Conservation (phyloP, 2,888 invertebrate genomes). For the Troides oblongomaculatus region DNA sequence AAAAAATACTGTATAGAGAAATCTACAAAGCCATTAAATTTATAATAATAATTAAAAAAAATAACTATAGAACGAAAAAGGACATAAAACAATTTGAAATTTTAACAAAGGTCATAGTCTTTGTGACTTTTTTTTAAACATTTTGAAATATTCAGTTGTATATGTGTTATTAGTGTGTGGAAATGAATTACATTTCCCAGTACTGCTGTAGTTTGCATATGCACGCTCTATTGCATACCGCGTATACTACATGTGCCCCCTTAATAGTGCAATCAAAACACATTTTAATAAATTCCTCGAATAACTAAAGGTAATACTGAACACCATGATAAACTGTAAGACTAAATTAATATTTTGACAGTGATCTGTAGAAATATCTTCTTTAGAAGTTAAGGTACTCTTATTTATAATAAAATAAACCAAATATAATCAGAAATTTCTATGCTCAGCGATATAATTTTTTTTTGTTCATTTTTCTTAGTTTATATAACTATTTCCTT, state of each 20-base stretch:
- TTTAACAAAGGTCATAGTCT: not conserved
- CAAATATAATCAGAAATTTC: no score
- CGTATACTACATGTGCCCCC: not conserved
- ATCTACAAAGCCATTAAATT: not conserved
- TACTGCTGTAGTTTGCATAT: not conserved
- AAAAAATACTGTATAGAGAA: no score
- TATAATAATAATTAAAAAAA: not conserved
- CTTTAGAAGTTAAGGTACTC: no score
- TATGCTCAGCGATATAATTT: no score
- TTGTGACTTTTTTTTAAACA: not conserved
- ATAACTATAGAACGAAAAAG: not conserved
- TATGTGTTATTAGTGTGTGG: not conserved
- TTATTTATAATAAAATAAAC: no score
- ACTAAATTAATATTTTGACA: no score
- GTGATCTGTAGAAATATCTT: no score
- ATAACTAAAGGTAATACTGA: no score
- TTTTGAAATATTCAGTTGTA: not conserved
- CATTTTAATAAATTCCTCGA: no score
- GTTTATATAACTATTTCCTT: no score
- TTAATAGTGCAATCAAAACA: not conserved
- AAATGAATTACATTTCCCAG: not conserved
- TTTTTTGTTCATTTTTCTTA: no score
- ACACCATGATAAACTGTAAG: no score
- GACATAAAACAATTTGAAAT: not conserved
- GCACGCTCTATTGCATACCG: not conserved